Evolutionary conservation across 2,797 vertebrate species (phyloP).

Genomic region (Pipistrellus pipistrellus): DNA sequence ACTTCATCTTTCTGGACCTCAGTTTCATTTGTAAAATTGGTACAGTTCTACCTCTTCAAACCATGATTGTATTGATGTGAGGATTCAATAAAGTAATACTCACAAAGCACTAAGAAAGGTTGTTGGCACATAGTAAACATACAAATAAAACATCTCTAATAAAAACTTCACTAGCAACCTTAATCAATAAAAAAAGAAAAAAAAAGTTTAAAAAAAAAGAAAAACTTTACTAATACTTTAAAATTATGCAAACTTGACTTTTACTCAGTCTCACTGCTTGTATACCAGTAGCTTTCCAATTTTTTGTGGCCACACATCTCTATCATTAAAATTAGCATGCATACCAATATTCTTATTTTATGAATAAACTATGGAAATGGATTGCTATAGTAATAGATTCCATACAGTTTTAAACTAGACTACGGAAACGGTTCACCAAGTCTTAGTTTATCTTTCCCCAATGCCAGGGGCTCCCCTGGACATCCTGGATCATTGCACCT

Average conservation of each 20-base stretch:
- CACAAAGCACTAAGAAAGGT: background rate
- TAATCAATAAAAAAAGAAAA: no score
- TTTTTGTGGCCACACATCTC: background rate
- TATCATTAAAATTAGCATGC: background rate
- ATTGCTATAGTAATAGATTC: background rate
- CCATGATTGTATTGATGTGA: background rate
- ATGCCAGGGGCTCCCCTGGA: background rate
- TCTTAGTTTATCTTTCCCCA: background rate
- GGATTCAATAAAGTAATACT: background rate
- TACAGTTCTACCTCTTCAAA: conserved; percentile 3
- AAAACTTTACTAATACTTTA: background rate
- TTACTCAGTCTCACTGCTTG: background rate
- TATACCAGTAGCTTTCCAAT: background rate
- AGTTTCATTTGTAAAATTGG: background rate
- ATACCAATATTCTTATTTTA: background rate
- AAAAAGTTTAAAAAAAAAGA: no score
- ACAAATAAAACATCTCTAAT: background rate
- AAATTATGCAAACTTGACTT: background rate
- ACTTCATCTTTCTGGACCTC: background rate
- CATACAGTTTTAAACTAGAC: conserved; percentile 6
- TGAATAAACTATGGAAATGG: background rate
- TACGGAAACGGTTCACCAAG: background rate
- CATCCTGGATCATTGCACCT: background rate
- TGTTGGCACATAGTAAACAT: background rate
- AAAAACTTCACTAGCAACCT: background rate